Conservation (phyloP, 1,140 invertebrate species). For the Drosophila trapezifrons region DNA sequence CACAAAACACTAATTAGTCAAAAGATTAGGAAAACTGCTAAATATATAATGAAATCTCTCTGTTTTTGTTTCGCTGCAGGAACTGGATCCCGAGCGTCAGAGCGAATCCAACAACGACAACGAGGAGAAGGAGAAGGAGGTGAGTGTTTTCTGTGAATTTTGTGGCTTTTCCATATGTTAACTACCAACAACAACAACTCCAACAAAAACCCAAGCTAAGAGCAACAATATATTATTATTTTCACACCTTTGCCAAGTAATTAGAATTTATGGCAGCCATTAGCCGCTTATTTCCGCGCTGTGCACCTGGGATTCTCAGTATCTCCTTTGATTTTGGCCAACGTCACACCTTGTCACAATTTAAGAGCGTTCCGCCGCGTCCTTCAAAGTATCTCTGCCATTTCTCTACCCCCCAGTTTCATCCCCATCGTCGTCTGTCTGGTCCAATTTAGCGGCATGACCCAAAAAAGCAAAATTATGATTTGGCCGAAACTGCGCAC, state of each 20-base stretch:
- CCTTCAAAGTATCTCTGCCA: slow-evolving; percentile 70
- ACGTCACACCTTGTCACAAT: slow-evolving; percentile 72
- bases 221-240: slow-evolving; percentile 42
- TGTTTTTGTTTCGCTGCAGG: slow-evolving; percentile 77
- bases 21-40: slow-evolving; percentile 29
- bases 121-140: slow-evolving; percentile 84
- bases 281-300: slow-evolving; percentile 22
- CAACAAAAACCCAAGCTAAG: slow-evolving; percentile 43
- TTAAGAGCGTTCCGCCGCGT: slow-evolving; percentile 54
- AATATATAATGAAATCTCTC: slow-evolving; percentile 25
- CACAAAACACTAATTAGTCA: slow-evolving; percentile 43
- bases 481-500: slow-evolving; percentile 46
- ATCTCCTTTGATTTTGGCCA: slow-evolving; percentile 24
- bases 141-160: slow-evolving; percentile 32
- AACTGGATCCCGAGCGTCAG: slow-evolving; percentile 86
- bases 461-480: slow-evolving; percentile 63
- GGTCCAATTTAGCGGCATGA: slow-evolving; percentile 69
- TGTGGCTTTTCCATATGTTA: slow-evolving; percentile 10
- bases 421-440: slow-evolving; percentile 43
- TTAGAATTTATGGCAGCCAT: slow-evolving; percentile 41
- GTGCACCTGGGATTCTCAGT: slow-evolving; percentile 15
- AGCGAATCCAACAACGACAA: slow-evolving; percentile 85
- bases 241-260: slow-evolving; percentile 62
- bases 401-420: not conserved
- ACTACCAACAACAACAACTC: slow-evolving; percentile 48